Percentiles rank a stretch among this genome's conserved stretches.
Evolutionary conservation across 2,888 invertebrate genomes (phyloP).

Genomic region (Entomobrya proxima): DNA sequence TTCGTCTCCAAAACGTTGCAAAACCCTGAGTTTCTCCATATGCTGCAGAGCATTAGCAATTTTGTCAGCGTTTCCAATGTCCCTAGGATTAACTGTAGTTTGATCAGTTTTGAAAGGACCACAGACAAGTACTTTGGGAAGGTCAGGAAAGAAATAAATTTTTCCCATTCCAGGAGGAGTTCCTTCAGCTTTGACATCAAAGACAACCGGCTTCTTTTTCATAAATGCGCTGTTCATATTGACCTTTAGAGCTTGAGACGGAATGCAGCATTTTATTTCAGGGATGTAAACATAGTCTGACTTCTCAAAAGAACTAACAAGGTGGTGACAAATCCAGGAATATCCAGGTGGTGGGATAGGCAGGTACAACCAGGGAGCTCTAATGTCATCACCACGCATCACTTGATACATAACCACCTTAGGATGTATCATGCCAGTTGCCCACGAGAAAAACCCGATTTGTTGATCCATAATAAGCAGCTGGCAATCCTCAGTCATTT

Average conservation of each 20-base stretch:
- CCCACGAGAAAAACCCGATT: conserved; percentile 65
- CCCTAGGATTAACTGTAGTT: conserved; percentile 13
- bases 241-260: conserved; percentile 51
- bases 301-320: conserved; percentile 42
- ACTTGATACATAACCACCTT: conserved; percentile 64
- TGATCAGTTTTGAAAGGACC: conserved; percentile 65
- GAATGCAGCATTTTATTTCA: conserved; percentile 62
- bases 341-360: conserved; percentile 64
- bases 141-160: conserved; percentile 65
- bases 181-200: conserved; percentile 44
- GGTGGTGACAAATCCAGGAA: conserved; percentile 64
- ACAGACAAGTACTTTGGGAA: conserved; percentile 65
- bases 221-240: conserved; percentile 57
- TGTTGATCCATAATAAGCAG: conserved; percentile 48
- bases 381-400: conserved; percentile 44
- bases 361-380: conserved; percentile 66
- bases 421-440: conserved; percentile 35
- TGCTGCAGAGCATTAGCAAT: conserved; percentile 39
- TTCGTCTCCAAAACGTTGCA: conserved; percentile 50
- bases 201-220: conserved; percentile 45
- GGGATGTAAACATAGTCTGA: conserved; percentile 61
- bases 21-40: conserved; percentile 39
- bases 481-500: conserved; percentile 66
- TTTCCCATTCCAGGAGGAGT: conserved; percentile 51
- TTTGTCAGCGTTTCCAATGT: conserved; percentile 27